Evolutionary conservation across 2,113 vertebrate species (phyloP), one percentile per base, ranked within the genome.

Genomic region (Prietella phreatophila): DNA sequence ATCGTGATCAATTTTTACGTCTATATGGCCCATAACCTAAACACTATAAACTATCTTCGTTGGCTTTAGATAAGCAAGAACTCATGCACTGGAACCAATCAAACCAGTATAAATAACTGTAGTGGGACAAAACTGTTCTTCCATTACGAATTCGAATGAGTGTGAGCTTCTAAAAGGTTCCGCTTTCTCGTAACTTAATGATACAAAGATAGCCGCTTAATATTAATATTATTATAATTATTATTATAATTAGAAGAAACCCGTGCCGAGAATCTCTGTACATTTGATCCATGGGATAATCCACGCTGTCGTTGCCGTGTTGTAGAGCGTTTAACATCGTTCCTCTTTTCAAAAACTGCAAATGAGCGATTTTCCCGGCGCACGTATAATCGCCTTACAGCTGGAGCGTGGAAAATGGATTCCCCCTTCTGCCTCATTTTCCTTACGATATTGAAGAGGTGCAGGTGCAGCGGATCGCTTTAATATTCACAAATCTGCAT

Each of bases 401-500:
- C 79, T 33, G 79, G 53, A 10, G 79, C 53, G 11, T 11, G 79
- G 53, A 81, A 53, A 58, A 81, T 11, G 53, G 53, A 81, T 81
- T 58, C 20, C 79, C 10, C 53, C 27, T 33, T 58, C 79, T 36
- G 55, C 19, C 79, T 58, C 53, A 13, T 56, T 58, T 36, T 36
- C 55, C 78, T 80, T 36, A 81, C 55, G 36, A 81, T 36, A 58
- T 33, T 81, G 15, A 58, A 56, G 79, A 56, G 79, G 53, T 81
- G 79, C 79, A 81, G 79, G 79, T 81, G 79, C 79, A 36, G n/a
- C 7, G 33, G n/a, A 36, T 58, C 79, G n/a, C 53, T 81, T 81
- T 81, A 81, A 81, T 81, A 81, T 81, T 55, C 53, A 56, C 3
- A 58, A 36, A 20, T 30, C 78, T 33, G 79, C 55, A 22, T 0